Evolutionary conservation across 2,113 vertebrate genomes (phyloP).

Genomic region (Chaetodon trifascialis): DNA sequence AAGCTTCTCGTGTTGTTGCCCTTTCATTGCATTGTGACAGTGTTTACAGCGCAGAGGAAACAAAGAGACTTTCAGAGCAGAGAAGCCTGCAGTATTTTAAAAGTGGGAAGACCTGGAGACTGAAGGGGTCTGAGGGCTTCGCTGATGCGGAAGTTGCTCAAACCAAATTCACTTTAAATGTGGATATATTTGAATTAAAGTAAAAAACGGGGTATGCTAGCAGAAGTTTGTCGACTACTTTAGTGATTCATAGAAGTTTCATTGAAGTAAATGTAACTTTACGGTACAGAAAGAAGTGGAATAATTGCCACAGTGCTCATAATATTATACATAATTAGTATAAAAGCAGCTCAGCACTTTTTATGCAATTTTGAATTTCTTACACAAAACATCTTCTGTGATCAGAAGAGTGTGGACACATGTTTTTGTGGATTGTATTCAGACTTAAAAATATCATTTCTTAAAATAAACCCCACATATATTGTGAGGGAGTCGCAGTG

Average conservation of each 20-base stretch:
- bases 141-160: neutral
- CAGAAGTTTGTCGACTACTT: neutral
- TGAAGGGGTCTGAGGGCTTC: neutral
- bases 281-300: neutral
- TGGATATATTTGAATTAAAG: neutral
- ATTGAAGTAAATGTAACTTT: neutral
- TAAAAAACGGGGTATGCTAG: neutral
- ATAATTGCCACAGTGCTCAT: neutral
- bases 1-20: constrained; percentile 61
- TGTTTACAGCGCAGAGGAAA: constrained; percentile 59
- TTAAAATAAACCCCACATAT: constrained; percentile 1
- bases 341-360: neutral
- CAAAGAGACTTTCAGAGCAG: constrained; percentile 62
- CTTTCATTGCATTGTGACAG: constrained; percentile 49
- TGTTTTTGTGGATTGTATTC: neutral
- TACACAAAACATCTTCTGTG: neutral
- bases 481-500: constrained; percentile 17
- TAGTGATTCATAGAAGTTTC: neutral
- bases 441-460: neutral
- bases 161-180: neutral
- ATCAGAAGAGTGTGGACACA: neutral
- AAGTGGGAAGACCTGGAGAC: neutral
- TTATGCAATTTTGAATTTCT: neutral
- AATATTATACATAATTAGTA: neutral
- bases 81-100: constrained; percentile 23